phyloP scores from a whole-genome alignment of 1,140 invertebrate genomes.

The Heliconius congener region DNA sequence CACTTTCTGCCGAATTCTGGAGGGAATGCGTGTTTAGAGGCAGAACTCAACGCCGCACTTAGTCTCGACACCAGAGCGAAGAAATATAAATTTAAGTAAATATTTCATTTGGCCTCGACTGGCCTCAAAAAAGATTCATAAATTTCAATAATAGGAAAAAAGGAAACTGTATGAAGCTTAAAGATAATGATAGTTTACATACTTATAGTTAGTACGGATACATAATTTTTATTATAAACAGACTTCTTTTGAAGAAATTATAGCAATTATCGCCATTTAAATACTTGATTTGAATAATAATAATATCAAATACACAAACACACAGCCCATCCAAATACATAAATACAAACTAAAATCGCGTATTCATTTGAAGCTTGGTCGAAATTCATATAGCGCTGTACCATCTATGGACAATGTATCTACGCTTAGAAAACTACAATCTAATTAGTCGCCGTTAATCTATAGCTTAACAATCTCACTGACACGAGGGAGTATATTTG shows the following conservation, averaged over 20 bases:
- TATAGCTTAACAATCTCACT: neutral
- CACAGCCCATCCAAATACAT: neutral
- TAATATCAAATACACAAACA: neutral
- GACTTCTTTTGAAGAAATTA: too few relatives aligned
- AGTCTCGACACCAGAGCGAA: too few relatives aligned
- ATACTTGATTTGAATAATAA: neutral
- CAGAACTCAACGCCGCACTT: too few relatives aligned
- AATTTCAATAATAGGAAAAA: neutral
- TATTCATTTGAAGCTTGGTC: constrained; percentile 51
- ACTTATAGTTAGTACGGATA: too few relatives aligned
- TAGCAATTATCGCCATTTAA: too few relatives aligned
- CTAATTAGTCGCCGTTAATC: constrained; percentile 46
- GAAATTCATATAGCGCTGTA: constrained; percentile 47
- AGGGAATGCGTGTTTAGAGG: too few relatives aligned
- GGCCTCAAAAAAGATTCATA: neutral
- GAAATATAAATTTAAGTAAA: too few relatives aligned
- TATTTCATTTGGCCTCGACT: too few relatives aligned
- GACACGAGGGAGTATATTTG: neutral
- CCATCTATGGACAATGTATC: constrained; percentile 50
- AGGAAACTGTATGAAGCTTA: neutral
- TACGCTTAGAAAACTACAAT: constrained; percentile 49
- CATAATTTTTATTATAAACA: too few relatives aligned
- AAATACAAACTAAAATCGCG: constrained; percentile 33
- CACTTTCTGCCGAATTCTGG: too few relatives aligned
- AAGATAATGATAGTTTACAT: too few relatives aligned